A percentile compares a stretch with the other conserved stretches of the same genome.
phyloP scores from a whole-genome alignment of 2,797 vertebrate genomes.

The Pampus argenteus region DNA sequence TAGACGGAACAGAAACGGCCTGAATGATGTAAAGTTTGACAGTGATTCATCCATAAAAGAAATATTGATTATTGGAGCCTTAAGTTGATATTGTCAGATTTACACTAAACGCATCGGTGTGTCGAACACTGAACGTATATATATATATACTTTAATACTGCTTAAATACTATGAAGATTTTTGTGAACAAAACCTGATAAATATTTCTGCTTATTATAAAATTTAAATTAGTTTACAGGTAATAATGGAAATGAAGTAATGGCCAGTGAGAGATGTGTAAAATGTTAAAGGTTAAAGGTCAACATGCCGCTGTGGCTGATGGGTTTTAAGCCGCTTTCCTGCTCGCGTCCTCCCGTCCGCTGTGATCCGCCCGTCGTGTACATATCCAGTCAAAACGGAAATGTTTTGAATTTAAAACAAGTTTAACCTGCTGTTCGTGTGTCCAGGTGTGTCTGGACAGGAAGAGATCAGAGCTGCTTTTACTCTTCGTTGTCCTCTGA shows the following conservation, averaged over 20 bases:
- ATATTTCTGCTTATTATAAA: background rate
- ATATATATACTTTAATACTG: too few relatives aligned
- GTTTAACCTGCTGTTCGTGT: background rate
- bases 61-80: background rate
- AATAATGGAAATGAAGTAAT: background rate
- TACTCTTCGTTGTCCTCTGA: constrained; percentile 24
- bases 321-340: background rate
- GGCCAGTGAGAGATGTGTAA: too few relatives aligned
- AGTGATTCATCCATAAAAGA: background rate
- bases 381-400: background rate
- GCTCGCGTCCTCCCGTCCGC: background rate
- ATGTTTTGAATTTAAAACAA: background rate
- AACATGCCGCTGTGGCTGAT: background rate
- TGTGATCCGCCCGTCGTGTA: background rate
- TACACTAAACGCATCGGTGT: background rate
- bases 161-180: background rate
- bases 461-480: background rate
- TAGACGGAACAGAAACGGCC: too few relatives aligned
- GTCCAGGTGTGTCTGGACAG: background rate
- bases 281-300: too few relatives aligned
- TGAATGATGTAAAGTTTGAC: background rate
- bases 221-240: background rate
- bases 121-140: too few relatives aligned
- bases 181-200: background rate
- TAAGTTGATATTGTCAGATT: background rate